phyloP scores from a whole-genome alignment of 2,797 vertebrate genomes.

The Ispidina picta region DNA sequence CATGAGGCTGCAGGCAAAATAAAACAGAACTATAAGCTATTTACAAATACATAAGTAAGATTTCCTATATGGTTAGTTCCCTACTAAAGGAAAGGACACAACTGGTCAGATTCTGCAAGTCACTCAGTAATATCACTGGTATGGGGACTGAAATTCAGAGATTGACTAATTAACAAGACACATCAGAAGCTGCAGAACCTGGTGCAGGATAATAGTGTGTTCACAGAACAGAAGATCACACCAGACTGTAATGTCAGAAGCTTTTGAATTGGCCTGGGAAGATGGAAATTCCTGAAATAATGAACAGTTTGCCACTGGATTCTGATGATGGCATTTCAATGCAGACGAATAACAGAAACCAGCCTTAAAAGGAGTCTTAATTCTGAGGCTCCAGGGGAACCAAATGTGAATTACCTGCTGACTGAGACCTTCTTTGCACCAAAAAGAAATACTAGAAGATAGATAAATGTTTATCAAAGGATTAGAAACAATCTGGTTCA shows the following conservation, averaged over 20 bases:
- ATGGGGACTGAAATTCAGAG: background rate
- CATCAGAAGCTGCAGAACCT: background rate
- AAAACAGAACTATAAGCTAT: background rate
- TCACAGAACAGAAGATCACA: background rate
- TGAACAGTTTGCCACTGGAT: background rate
- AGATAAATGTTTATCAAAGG: background rate
- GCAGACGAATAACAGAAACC: background rate
- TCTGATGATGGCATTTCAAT: background rate
- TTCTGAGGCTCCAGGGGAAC: background rate
- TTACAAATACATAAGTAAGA: background rate
- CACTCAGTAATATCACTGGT: background rate
- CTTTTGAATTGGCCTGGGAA: background rate
- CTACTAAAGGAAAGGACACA: background rate
- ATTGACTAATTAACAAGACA: background rate
- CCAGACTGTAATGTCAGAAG: fast-evolving
- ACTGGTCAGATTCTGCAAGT: background rate
- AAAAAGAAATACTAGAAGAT: background rate
- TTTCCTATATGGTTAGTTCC: background rate
- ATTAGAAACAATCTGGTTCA: background rate
- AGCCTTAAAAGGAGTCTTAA: background rate
- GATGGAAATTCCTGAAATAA: background rate
- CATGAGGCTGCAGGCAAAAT: background rate
- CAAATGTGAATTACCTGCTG: background rate
- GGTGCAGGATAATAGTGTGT: background rate
- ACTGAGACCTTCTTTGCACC: background rate